Conservation (phyloP, 2,888 invertebrate species). For the Girardia tigrina region DNA sequence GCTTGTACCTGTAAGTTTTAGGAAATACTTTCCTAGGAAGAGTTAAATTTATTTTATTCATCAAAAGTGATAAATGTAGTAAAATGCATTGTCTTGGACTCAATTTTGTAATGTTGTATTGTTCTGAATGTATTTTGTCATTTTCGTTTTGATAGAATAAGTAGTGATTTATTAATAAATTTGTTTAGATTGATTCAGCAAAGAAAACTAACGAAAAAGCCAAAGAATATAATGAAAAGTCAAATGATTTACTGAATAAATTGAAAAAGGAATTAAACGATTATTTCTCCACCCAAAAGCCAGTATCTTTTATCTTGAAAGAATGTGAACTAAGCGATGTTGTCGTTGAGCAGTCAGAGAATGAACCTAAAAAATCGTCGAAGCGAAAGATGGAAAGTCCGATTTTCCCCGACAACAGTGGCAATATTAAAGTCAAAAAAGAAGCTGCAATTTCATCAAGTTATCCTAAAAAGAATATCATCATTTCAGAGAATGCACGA, state of each 20-base stretch:
- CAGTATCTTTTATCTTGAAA: neutral
- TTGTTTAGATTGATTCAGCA: neutral
- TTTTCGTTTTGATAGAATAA: too few species aligned
- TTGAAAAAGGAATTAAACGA: slow-evolving; percentile 5
- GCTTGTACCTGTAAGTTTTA: too few species aligned
- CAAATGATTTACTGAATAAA: neutral
- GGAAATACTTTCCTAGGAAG: too few species aligned
- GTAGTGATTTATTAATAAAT: too few species aligned
- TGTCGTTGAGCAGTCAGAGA: neutral
- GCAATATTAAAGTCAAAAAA: neutral
- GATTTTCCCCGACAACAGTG: neutral
- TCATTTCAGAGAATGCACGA: neutral
- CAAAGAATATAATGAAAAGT: neutral
- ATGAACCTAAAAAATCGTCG: neutral
- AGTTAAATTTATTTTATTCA: too few species aligned
- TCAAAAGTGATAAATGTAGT: too few species aligned
- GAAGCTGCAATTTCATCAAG: neutral
- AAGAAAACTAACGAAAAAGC: neutral
- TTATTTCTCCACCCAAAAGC: neutral
- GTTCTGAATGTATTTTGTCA: too few species aligned
- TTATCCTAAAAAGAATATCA: neutral
- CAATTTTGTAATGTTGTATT: too few species aligned
- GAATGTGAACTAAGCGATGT: neutral
- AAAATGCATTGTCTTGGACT: too few species aligned
- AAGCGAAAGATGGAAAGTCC: neutral